Base-by-base conservation (phyloP, 1,140 invertebrate genomes). In the Penaeus indicus region DNA sequence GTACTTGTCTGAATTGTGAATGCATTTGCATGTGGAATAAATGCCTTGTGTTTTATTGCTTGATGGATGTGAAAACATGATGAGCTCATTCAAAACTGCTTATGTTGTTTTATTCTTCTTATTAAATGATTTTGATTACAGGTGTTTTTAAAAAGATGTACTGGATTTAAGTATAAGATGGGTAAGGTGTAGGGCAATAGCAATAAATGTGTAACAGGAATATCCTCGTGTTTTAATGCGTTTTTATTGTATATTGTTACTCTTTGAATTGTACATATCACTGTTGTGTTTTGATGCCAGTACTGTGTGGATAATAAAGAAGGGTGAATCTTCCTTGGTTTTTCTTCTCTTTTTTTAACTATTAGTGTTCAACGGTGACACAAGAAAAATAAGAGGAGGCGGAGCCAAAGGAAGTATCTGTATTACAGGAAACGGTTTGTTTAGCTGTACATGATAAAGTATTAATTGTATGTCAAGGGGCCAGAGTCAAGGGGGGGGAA, bases 81-180 rank as follows among this genome's bases (percentile, higher is more conserved):
- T 64, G 78, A 21, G 75, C 85, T 86, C 54, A 64, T 63, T 78
- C 85, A 86, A 62, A 27, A 22, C 75, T 79, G 61, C 61, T 86
- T 42, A 27, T 86, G 85, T 86, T 86, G 85, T 86, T 86, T 86
- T 86, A 86, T 77, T 86, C 85, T 86, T 75, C 32, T 72, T 72
- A n/a, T 72, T 72, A 72, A 25, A 72, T 72, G 32, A 25, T 72
- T 38, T 78, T 78, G 75, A 38, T 47, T 78, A 38, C 75, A 72
- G 67, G n/a, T 32, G n/a, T 16, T 72, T 78, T 18, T 78, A 78
- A 78, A 78, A 78, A 78, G 25, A 47, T 21, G 75, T 38, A 78
- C 27, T 3, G 75, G 21, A 22, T 78, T 78, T 38, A 27, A 38
- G 75, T 27, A 2, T 78, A 54, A 54, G 54, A 54, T 54, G 54